Conservation (phyloP, 2,797 vertebrate genomes). For the Paguma larvata region DNA sequence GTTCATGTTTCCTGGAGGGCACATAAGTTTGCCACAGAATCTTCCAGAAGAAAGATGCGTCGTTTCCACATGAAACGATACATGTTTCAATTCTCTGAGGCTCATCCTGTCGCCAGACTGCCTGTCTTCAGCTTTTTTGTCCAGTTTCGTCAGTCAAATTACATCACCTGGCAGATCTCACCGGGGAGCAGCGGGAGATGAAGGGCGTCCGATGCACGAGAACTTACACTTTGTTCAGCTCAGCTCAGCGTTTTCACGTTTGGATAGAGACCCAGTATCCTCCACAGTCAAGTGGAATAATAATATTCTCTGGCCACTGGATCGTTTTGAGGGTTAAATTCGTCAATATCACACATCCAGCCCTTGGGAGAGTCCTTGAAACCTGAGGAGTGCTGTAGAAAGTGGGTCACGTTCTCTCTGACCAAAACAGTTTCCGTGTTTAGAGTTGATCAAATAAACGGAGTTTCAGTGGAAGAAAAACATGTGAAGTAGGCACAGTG, state of each 20-base stretch:
- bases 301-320: rapidly evolving
- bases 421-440: background rate
- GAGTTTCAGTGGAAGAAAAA: background rate
- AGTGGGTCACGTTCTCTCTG: background rate
- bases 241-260: background rate
- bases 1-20: slow-evolving; percentile 24
- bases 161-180: background rate
- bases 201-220: rapidly evolving
- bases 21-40: background rate
- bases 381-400: too few species aligned
- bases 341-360: background rate
- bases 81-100: background rate
- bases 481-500: rapidly evolving
- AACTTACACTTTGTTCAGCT: background rate
- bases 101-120: background rate
- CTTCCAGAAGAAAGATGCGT: background rate
- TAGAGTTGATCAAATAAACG: background rate
- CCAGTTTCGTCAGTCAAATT: background rate
- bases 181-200: rapidly evolving
- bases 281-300: background rate
- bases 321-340: background rate
- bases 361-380: background rate
- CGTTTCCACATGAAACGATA: too few species aligned
- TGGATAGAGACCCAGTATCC: background rate
- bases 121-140: background rate